Base-by-base conservation (phyloP, 2,797 vertebrate species). In the Stomatorhinus walkeri region DNA sequence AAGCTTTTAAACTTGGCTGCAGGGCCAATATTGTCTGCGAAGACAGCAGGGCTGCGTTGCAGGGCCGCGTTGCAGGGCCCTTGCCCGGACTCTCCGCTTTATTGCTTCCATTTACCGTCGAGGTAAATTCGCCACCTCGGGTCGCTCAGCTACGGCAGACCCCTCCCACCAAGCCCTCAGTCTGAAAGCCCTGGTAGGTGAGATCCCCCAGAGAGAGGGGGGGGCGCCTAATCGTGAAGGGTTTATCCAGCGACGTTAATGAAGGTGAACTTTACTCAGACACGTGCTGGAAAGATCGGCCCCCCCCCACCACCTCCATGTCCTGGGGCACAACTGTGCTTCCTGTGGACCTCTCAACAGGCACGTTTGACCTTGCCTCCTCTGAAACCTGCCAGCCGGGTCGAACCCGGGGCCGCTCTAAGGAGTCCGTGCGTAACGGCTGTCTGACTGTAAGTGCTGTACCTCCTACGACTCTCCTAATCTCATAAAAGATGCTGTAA, bases 231-330 rank as follows among this genome's bases (percentile, higher is more conserved):
- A 28, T 49, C 3, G 8, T 16, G 28, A 24, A 36, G 68, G 36
- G 56, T 88, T 84, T 16, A 83, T 83, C 88, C 36, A 43, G 36
- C 54, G 9, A 10, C 48, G 16, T 85, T 85, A 89, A 89, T 68
- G 79, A 64, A 40, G 54, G 72, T 68, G 40, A 85, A 85, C 43
- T 61, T 59, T 83, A 88, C 76, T 12, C 88, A 88, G 72, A 14
- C 51, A 7, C 12, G 36, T 19, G 19, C 40, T 84, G 43, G 36
- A 48, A 48, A 84, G 24, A 28, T 14, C n/a, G n/a, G n/a, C 0
- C 49, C 49, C 28, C 64, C 72, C 19, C 48, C 76, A 48, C 28
- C n/a, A 51, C 49, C 24, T 51, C 43, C 4, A 28, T 40, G 32
- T 43, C 72, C 72, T n/a, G 36, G 36, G 72, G 72, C 16, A 79